Evolutionary conservation across 2,797 vertebrate genomes (phyloP).

Genomic region (Galagoides demidoff): DNA sequence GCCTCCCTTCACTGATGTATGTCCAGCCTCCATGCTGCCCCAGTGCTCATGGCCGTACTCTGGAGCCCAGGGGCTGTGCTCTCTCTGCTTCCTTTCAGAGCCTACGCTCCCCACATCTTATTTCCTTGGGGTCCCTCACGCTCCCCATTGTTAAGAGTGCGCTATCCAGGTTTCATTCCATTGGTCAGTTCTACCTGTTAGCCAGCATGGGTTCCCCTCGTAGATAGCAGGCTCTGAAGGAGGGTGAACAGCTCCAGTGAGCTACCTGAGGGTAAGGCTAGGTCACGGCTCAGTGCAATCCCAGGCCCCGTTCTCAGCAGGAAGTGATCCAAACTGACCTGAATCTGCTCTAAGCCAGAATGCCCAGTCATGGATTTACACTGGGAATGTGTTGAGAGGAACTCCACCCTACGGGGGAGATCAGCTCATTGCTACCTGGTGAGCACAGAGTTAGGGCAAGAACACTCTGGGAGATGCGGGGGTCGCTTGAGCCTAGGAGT

Average conservation of each 20-base stretch:
- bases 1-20: background rate
- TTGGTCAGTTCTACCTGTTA: background rate
- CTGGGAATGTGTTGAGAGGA: background rate
- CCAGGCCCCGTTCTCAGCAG: background rate
- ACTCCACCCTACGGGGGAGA: background rate
- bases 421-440: background rate
- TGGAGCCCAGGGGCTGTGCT: background rate
- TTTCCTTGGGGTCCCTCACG: background rate
- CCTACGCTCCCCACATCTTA: background rate
- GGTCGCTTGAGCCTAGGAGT: background rate
- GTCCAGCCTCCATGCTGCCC: background rate
- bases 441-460: background rate
- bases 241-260: background rate
- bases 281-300: background rate
- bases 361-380: background rate
- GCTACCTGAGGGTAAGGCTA: background rate
- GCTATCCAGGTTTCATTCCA: background rate
- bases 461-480: background rate
- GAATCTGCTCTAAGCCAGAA: background rate
- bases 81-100: background rate
- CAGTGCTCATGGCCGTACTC: background rate
- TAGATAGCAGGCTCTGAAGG: background rate
- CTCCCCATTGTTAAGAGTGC: background rate
- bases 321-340: background rate
- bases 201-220: background rate